phyloP scores from a whole-genome alignment of 2,113 vertebrate genomes.

The Atherinomorus stipes region DNA sequence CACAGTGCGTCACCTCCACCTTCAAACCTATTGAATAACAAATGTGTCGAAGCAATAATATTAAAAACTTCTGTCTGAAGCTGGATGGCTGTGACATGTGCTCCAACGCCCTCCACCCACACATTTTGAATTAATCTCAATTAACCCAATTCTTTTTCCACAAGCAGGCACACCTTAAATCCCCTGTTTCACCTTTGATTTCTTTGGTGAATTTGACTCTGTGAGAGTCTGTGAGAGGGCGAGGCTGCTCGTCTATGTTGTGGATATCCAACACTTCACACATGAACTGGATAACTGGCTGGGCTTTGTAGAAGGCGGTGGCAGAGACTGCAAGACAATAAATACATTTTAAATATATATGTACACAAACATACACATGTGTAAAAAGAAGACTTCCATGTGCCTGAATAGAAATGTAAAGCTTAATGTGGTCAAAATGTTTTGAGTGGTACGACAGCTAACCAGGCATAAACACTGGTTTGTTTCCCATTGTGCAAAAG shows the following conservation, averaged over 20 bases:
- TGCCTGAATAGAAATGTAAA: neutral
- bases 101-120: neutral
- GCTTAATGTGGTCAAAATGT: too few species aligned
- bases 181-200: slow-evolving; percentile 92
- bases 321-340: slow-evolving; percentile 89
- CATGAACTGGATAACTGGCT: slow-evolving; percentile 99
- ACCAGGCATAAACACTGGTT: too few species aligned
- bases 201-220: slow-evolving; percentile 99
- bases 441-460: too few species aligned
- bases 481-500: too few species aligned
- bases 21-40: slow-evolving; percentile 88
- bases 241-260: slow-evolving; percentile 99
- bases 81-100: slow-evolving; percentile 1
- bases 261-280: slow-evolving; percentile 99
- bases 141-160: neutral
- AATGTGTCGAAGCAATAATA: slow-evolving; percentile 14
- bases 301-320: slow-evolving; percentile 99
- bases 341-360: neutral
- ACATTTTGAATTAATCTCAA: neutral
- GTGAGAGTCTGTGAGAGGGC: slow-evolving; percentile 98
- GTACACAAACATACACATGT: neutral
- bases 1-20: slow-evolving; percentile 99
- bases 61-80: neutral
- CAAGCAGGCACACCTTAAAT: neutral
- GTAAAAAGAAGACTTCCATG: neutral